Base-by-base conservation (phyloP, 1,140 invertebrate species). In the Anastatus disparis region DNA sequence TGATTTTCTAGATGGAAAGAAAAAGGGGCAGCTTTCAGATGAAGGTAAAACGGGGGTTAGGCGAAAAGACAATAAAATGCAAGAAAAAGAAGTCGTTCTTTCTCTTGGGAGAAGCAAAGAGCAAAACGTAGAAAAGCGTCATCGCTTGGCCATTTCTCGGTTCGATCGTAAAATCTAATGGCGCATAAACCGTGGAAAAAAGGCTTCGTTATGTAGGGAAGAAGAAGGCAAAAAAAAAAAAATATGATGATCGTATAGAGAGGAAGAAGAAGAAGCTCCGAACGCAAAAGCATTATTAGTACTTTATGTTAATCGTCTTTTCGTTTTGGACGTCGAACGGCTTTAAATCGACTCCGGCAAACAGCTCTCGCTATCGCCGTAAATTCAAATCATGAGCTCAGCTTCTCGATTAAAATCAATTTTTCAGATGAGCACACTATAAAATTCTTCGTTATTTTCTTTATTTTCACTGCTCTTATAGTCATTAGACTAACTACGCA, bases 261-360 rank as follows among this genome's bases (percentile, higher is more conserved):
- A n/a, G n/a, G n/a, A n/a, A n/a, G n/a, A n/a, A n/a, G n/a, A n/a
- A n/a, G n/a, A n/a, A n/a, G n/a, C n/a, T n/a, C n/a, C n/a, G 77
- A 74, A 74, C 75, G 76, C 74, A 74, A 72, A n/a, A 77, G 77
- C 77, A 76, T 83, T 85, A 83, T 83, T 84, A 84, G 81, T 81
- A 84, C 82, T 85, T 85, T 85, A 85, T 85, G 84, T 81, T 85
- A 85, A 85, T 84, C 83, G 80, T 77, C 77, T 73, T 75, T 81
- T 75, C 75, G 78, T 80, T 82, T 78, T 72, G 76, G 78, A 78
- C 74, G 73, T 79, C 78, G 76, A 79, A 80, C 77, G 78, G 75
- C 71, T 72, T 81, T 82, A 79, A 85, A 83, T 81, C 74, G 80
- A 76, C 73, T n/a, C 74, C 72, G 77, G 75, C 77, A 77, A 84